A percentile compares a stretch with the other conserved stretches of the same genome.
These are phyloP conservation scores for Lepus townsendii DNA, from an alignment of 2,797 vertebrate species.

Conservation along the genomic window DNA sequence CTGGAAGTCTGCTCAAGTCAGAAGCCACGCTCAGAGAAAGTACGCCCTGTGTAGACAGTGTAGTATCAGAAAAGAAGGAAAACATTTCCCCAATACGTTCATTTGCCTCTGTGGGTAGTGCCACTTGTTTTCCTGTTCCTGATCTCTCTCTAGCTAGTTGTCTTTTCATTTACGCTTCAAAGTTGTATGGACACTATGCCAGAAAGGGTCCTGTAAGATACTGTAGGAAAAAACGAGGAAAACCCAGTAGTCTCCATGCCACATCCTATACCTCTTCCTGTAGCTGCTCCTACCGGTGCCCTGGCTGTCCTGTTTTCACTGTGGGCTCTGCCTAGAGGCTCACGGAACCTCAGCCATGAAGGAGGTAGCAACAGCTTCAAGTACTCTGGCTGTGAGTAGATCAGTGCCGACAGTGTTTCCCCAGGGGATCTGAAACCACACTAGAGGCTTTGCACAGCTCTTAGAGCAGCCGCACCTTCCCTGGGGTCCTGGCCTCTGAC, in stretches of 20 bases:
- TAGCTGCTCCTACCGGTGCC: background rate
- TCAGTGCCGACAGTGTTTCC: background rate
- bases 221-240: background rate
- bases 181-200: background rate
- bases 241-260: background rate
- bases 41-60: background rate
- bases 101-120: background rate
- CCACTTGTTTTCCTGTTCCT: background rate
- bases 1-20: background rate
- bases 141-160: conserved; percentile 26
- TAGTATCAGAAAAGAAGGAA: background rate
- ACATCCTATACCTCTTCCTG: background rate
- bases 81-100: background rate
- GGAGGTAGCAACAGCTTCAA: background rate
- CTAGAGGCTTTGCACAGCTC: background rate
- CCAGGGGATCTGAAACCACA: background rate
- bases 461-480: background rate
- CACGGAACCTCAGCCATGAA: background rate
- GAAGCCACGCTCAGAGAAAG: background rate
- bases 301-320: background rate
- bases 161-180: conserved; percentile 57
- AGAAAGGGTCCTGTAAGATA: conserved; percentile 13
- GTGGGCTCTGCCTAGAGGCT: background rate
- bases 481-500: background rate
- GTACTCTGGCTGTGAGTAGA: background rate